phyloP scores from a whole-genome alignment of 2,797 vertebrate species.

The Dendrocincla tyrannina region DNA sequence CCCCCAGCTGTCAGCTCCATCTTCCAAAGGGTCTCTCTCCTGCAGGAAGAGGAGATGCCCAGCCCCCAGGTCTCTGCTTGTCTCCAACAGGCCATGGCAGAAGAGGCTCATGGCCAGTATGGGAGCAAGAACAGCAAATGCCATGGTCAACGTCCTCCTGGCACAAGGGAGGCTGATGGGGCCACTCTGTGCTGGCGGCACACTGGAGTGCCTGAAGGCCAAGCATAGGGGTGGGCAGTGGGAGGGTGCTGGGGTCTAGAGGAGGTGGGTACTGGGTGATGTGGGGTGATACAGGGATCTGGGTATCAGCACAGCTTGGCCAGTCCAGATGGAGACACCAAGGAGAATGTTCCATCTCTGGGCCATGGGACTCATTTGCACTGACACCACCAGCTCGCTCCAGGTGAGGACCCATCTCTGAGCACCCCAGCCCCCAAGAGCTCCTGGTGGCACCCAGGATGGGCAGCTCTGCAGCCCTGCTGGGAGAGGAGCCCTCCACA shows the following conservation, averaged over 20 bases:
- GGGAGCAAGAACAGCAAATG: background rate
- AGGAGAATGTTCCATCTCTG: background rate
- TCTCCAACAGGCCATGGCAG: background rate
- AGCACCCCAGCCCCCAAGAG: background rate
- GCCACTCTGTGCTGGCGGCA: background rate
- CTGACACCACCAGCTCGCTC: background rate
- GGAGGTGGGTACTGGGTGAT: background rate
- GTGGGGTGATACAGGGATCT: background rate
- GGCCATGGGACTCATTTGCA: background rate
- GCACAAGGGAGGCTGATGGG: too few species aligned
- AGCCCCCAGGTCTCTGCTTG: background rate
- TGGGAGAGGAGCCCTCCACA: background rate
- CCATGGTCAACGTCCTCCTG: background rate
- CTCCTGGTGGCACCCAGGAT: rapidly evolving
- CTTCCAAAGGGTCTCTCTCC: background rate
- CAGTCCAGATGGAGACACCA: background rate
- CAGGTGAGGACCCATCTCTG: background rate
- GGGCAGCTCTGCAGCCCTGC: background rate
- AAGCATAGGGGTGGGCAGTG: background rate
- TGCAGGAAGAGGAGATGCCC: background rate
- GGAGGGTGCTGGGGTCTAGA: background rate
- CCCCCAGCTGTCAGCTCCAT: background rate
- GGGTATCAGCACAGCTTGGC: background rate
- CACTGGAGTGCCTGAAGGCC: background rate
- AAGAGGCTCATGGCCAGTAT: background rate